Evolutionary conservation across 2,113 vertebrate species (phyloP), one percentile per base, ranked within the genome.

Genomic region (Vimba vimba): DNA sequence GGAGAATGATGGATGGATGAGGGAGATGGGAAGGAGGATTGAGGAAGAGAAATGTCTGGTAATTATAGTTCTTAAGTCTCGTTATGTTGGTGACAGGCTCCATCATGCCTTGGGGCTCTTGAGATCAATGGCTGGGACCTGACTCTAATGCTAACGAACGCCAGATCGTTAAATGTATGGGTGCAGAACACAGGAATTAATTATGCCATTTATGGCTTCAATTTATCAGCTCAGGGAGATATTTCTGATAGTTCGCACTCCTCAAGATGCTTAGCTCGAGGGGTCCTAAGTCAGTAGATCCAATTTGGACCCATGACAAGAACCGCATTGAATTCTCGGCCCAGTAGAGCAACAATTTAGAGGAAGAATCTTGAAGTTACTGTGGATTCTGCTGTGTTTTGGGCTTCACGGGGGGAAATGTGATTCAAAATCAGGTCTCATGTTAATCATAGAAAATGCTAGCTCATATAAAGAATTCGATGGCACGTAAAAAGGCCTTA

Each of bases 181-280:
- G 88, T 91, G 92, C 92, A 71, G 90, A 91, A 91, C 90, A 91
- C 88, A 90, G 91, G 90, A 91, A 93, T 93, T 93, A 93, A 94
- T 94, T 94, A 80, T 87, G 89, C 90, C 91, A 91, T 95, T 94
- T 94, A 94, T 91, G 91, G 83, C 90, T 66, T 86, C 92, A 93
- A 94, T 95, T 94, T 92, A 94, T 94, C 93, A 90, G 91, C 83
- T 86, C 84, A 76, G 88, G 83, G 89, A 91, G 89, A 88, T 82
- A 19, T 36, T 82, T 82, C 62, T 82, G 79, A 82, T 55, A 87
- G 85, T 87, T 90, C 60, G 0, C 15, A 13, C 39, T 45, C n/a
- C 47, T 39, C 30, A 4, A 23, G 82, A 64, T 27, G 23, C 52
- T 47, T 55, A 27, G 45, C 59, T 9, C 43, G 82, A 1, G 80